Conservation (phyloP, 2,888 invertebrate genomes). For the Spatulosminthurus flaviceps region DNA sequence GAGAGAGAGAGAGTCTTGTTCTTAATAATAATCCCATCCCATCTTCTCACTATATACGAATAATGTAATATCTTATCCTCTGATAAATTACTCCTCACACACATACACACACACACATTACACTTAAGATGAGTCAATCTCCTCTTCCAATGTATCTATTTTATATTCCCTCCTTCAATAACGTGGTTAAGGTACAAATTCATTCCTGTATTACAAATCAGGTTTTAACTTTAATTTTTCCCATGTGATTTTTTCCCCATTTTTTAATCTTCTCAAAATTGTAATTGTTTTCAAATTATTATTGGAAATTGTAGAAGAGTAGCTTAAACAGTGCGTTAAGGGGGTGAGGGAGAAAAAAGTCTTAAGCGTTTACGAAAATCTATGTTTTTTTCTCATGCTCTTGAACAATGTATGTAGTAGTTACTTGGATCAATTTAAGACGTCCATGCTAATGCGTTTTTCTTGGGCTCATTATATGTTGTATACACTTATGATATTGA, state of each 20-base stretch:
- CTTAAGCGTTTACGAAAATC: neutral
- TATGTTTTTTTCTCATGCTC: neutral
- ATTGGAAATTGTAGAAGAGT: too few species aligned
- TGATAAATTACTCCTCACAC: conserved; percentile 36
- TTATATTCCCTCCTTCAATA: neutral
- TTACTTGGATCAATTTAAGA: neutral
- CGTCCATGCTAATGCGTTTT: conserved; percentile 15
- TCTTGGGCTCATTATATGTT: too few species aligned
- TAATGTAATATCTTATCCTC: conserved; percentile 22
- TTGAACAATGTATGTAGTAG: neutral
- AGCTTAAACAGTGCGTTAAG: too few species aligned
- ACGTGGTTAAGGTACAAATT: neutral
- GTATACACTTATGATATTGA: too few species aligned
- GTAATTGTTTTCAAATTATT: too few species aligned
- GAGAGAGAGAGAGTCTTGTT: neutral
- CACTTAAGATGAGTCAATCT: conserved; percentile 30
- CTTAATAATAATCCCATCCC: neutral
- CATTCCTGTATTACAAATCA: too few species aligned
- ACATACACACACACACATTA: conserved; percentile 14
- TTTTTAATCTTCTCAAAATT: too few species aligned
- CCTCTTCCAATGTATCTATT: neutral
- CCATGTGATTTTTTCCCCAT: too few species aligned
- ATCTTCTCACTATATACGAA: neutral
- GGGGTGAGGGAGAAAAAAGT: too few species aligned
- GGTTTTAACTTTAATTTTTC: too few species aligned